These are phyloP conservation scores for Strigamia crassipes DNA, from an alignment of 2,888 invertebrate genomes.

Conservation along the genomic window DNA sequence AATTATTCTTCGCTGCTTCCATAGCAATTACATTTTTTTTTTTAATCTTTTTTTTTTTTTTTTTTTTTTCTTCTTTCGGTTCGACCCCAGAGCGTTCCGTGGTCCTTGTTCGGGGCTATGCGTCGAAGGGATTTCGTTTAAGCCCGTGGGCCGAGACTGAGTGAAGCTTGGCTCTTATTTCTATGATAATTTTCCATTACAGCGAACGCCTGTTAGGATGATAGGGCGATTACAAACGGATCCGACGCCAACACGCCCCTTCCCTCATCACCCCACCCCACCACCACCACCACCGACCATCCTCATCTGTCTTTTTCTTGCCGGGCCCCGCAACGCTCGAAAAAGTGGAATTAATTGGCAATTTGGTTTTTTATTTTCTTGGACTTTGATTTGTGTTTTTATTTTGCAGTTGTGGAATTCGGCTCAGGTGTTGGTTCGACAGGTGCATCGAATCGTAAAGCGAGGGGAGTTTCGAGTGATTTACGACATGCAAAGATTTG, in stretches of 20 bases:
- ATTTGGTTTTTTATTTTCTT: too few species aligned
- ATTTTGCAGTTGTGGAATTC: neutral
- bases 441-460: neutral
- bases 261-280: neutral
- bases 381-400: neutral
- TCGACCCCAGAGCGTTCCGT: neutral
- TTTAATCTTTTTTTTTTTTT: too few species aligned
- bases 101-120: neutral
- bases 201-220: slow-evolving; percentile 44
- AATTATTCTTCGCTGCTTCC: neutral
- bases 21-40: neutral
- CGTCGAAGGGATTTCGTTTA: slow-evolving; percentile 10
- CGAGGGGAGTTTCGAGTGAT: neutral
- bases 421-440: neutral
- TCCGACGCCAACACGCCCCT: neutral
- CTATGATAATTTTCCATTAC: slow-evolving; percentile 46
- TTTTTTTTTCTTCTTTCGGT: neutral
- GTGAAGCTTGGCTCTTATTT: slow-evolving; percentile 41
- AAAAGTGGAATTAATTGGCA: too few species aligned
- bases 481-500: neutral
- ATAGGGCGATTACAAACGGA: slow-evolving; percentile 43
- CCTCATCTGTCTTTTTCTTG: too few species aligned
- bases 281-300: too few species aligned
- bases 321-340: too few species aligned
- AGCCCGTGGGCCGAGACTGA: slow-evolving; percentile 3